Percentiles rank a stretch among this genome's conserved stretches.
Conservation (phyloP, 2,888 invertebrate genomes). For the Mesorhabditis belari region DNA sequence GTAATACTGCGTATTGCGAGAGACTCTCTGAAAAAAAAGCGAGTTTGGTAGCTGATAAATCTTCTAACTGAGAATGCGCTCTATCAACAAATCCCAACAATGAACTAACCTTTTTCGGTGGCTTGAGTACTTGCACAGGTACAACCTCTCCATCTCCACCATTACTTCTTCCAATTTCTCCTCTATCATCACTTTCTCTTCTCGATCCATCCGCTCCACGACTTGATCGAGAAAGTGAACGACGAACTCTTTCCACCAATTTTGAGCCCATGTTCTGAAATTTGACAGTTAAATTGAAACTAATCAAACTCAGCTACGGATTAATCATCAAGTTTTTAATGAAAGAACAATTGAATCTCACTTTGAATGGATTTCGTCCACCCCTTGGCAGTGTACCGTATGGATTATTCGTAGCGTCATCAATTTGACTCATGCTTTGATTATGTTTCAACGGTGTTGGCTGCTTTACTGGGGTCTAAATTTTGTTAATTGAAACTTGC, state of each 20-base stretch:
- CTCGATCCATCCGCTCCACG: conserved; percentile 14
- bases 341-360: too few relatives aligned
- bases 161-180: conserved; percentile 13
- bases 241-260: conserved; percentile 43
- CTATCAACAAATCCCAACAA: background rate
- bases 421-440: conserved; percentile 23
- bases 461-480: conserved; percentile 11
- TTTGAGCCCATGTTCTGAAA: conserved; percentile 42
- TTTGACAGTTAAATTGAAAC: conserved; percentile 30
- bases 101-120: conserved; percentile 14
- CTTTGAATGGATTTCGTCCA: conserved; percentile 32
- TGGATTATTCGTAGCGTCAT: conserved; percentile 20
- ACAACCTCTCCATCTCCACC: conserved; percentile 7
- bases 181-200: conserved; percentile 13
- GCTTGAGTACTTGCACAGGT: conserved; percentile 2
- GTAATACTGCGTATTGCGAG: too few relatives aligned
- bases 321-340: too few relatives aligned
- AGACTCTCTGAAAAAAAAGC: too few relatives aligned
- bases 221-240: conserved; percentile 35
- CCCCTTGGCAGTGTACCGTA: conserved; percentile 33
- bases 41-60: too few relatives aligned
- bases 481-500: too few relatives aligned
- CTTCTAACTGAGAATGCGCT: background rate
- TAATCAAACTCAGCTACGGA: too few relatives aligned
- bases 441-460: conserved; percentile 15